Evolutionary conservation across 2,113 vertebrate species (phyloP), one percentile per base, ranked within the genome.

Genomic region (Engystomops pustulosus): DNA sequence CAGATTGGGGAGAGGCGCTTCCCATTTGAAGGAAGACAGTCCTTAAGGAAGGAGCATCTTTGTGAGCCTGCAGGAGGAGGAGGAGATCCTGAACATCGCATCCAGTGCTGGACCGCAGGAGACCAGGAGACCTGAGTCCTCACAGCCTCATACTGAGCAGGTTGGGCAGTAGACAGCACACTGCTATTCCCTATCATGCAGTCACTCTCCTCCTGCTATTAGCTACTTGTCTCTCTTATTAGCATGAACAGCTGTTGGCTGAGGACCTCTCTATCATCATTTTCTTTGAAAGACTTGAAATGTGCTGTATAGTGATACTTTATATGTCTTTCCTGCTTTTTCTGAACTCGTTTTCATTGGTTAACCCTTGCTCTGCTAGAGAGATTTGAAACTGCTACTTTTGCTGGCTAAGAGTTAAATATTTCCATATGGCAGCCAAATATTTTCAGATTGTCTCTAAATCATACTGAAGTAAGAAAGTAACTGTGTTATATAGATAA

Each of bases 1-100:
- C 96, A 89, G 92, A 89, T 90, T 88, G 93, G 89, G 91, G 89
- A 90, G 91, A 95, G 92, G 88, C 89, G 92, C 93, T 92, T 93
- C 93, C 92, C 96, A 97, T 94, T 98, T 92, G 92, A 91, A 94
- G 86, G 86, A 89, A 93, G 93, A 91, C 85, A 93, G 92, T 90
- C 89, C 91, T 92, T 89, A 91, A 92, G 86, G 89, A 92, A 90
- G 90, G 89, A 87, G 88, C 75, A 85, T 85, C 83, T 25, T 58
- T 79, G 74, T 25, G 12, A 84, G 58, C 41, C 81, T 77, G 58
- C 71, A 77, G 71, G 83, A 70, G 82, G 74, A 77, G 71, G 83
- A 70, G 82, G 74, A 88, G 88, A 91, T 86, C 86, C 88, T 88
- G 88, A 70, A 44, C 86, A 84, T 79, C 68, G 49, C 74, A 77